Evolutionary conservation across 2,888 invertebrate genomes (phyloP), one percentile per base, ranked within the genome.

Genomic region (Volucella zonaria): DNA sequence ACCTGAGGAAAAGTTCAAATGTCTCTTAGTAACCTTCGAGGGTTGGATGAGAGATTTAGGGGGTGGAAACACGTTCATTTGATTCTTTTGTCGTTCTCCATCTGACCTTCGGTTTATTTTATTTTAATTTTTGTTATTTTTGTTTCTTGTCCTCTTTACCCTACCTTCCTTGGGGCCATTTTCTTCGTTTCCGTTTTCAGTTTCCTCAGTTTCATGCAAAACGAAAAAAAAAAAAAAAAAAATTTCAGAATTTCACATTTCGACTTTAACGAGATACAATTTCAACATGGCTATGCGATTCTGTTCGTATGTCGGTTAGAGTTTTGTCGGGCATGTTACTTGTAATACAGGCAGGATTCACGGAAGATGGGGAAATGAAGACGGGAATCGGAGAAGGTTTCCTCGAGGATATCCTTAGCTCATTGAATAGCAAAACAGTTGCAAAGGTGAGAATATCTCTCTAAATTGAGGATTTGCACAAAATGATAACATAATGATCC

Each of bases 351-450:
- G 6, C 31, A 31, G 31, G 6, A 31, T 31, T 6, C 31, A 31
- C 3, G 31, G 31, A 31, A 31, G 6, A 31, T 6, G 31, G 6
- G 6, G 31, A 31, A 31, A 31, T 31, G 31, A 31, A 31, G 6
- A 31, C 4, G 31, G 31, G 31, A 31, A 31, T 31, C 31, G 31
- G 58, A 18, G 49, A 43, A 59, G 59, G 61, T 82, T 56, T 64
- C 47, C 68, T 75, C 11, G 51, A 73, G 78, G 67, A 62, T 74
- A 82, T 68, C 52, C 68, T 42, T 15, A 78, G 67, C 73, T 82
- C 78, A 82, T 82, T 82, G 82, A 82, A 82, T 82, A 73, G 77
- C 77, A 82, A 82, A 82, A 67, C 71, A 82, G 82, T 75, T 67
- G 78, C 82, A 62, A 62, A 82, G 82, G 82, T 78, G 82, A 78